These are phyloP conservation scores for Cyprinodon tularosa DNA, from an alignment of 2,113 vertebrate genomes.

Conservation along the genomic window DNA sequence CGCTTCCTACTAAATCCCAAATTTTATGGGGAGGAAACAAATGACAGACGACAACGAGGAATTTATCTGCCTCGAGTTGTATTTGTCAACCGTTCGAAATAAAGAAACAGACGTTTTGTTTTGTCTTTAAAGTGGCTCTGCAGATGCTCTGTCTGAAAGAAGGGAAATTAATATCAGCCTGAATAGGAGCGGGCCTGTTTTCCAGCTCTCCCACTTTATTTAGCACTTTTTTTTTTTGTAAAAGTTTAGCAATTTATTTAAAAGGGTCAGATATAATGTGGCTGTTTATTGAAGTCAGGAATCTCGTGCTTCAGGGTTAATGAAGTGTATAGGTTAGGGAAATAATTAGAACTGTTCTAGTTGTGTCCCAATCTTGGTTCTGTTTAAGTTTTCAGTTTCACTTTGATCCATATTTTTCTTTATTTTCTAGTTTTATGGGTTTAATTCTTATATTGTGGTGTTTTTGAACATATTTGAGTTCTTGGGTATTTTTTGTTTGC, in stretches of 20 bases:
- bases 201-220: not conserved
- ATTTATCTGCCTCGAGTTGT: constrained; percentile 17
- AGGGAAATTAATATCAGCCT: not conserved
- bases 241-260: not conserved
- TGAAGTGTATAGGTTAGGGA: no score
- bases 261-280: constrained; percentile 9
- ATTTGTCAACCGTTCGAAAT: constrained; percentile 21
- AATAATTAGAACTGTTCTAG: no score
- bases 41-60: constrained; percentile 41
- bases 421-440: no score
- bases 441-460: no score
- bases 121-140: constrained; percentile 34
- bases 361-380: no score
- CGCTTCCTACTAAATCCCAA: not conserved
- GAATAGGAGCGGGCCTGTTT: not conserved
- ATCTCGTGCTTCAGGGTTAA: constrained; percentile 20
- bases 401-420: no score
- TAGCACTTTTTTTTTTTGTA: not conserved
- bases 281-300: constrained; percentile 12
- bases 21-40: constrained; percentile 14
- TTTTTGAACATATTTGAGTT: no score
- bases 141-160: constrained; percentile 54
- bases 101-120: constrained; percentile 50
- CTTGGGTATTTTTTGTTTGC: no score
- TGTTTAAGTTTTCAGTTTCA: no score